Percentiles rank a stretch among this genome's conserved stretches.
Evolutionary conservation across 1,140 invertebrate species (phyloP).

Genomic region (Drosophila asahinai): DNA sequence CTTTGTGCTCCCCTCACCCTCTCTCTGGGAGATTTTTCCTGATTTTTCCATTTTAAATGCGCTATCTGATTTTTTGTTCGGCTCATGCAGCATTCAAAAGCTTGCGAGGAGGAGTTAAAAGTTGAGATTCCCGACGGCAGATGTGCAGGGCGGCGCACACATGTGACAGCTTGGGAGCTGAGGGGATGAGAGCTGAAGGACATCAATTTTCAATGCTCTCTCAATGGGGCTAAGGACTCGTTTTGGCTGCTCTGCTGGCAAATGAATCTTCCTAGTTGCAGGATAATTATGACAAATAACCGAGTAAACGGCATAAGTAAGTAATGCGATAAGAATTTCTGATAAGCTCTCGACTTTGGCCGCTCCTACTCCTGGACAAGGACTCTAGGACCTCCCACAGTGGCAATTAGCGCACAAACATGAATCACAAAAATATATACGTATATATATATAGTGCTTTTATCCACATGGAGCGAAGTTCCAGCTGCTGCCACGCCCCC

Average conservation of each 20-base stretch:
- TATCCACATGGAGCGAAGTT: slow-evolving; percentile 14
- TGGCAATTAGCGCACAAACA: slow-evolving; percentile 77
- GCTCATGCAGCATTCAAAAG: slow-evolving; percentile 76
- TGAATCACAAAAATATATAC: slow-evolving; percentile 57
- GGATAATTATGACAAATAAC: slow-evolving; percentile 68
- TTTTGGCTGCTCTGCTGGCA: background rate
- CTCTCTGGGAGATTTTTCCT: background rate
- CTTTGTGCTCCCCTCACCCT: slow-evolving; percentile 54
- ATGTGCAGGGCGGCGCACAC: slow-evolving; percentile 1
- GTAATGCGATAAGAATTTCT: slow-evolving; percentile 67
- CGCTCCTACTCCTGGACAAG: too few relatives aligned
- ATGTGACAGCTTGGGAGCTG: slow-evolving; percentile 33
- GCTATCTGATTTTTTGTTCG: slow-evolving; percentile 74
- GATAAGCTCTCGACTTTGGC: slow-evolving; percentile 31
- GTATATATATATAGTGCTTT: slow-evolving; percentile 12
- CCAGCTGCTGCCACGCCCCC: slow-evolving; percentile 40
- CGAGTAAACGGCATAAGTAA: slow-evolving; percentile 62
- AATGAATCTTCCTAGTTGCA: slow-evolving; percentile 46
- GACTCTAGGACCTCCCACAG: background rate
- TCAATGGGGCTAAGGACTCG: slow-evolving; percentile 12
- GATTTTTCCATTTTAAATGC: slow-evolving; percentile 75
- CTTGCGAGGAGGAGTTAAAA: slow-evolving; percentile 65
- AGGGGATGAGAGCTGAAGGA: slow-evolving; percentile 37
- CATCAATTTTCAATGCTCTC: slow-evolving; percentile 57
- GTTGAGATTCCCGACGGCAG: slow-evolving; percentile 60